Base-by-base conservation (phyloP, 2,797 vertebrate genomes). In the Anisognathus igniventris region DNA sequence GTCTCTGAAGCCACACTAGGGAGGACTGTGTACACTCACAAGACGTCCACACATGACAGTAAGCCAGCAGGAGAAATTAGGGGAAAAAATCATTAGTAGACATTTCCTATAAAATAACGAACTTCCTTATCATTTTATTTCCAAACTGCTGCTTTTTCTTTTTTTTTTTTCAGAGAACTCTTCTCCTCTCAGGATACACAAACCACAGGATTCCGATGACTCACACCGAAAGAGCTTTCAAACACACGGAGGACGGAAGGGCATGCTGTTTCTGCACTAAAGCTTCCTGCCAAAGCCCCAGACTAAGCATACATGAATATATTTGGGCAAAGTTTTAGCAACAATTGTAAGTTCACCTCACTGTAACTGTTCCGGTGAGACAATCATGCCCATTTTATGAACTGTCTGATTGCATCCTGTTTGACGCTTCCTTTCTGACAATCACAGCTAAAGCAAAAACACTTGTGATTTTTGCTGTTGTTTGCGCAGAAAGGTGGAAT, bases 181-280 rank as follows among this genome's bases (percentile, higher is more conserved):
- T 96, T 97, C 96, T 97, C 92, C 74, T 85, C 94, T 97, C 97
- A 98, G 98, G 98, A 98, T 98, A 97, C 80, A 97, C 96, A 98
- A 98, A 98, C 98, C 98, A 97, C 98, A 98, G 95, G 97, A 98
- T 97, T 98, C 97, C 30, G 68, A 97, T 98, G 98, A 98, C 93
- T 98, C 98, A 98, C 94, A 77, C 90, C 1, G 14, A 96, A 97
- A 97, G 70, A 97, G 97, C 86, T 97, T 96, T 97, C 96, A 96
- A 97, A 96, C 97, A 97, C 97, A 97, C 5, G 72, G 95, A 90
- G 94, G 88, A 92, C 97, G 97, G 98, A 98, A 98, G 98, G 97
- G 96, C 96, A 98, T 57, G 64, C 76, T 96, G 96, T 94, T 97
- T 97, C 93, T 97, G 97, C 95, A 88, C 97, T 93, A 98, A 98